A percentile compares a stretch with the other conserved stretches of the same genome.
Evolutionary conservation across 2,888 invertebrate genomes (phyloP).

Genomic region (Rhagonycha lutea): DNA sequence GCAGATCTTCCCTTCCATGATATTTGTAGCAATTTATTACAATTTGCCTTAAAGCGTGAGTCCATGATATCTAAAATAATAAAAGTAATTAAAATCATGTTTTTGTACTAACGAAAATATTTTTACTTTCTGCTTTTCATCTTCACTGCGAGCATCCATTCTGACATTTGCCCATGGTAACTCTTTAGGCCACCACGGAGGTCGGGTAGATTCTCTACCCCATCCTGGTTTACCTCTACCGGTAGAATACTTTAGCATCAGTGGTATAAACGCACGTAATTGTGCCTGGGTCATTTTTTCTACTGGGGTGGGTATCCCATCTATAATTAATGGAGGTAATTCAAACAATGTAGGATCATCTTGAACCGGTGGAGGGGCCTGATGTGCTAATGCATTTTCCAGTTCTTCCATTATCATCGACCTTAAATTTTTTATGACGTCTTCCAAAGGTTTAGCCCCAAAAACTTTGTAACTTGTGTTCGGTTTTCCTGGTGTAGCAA

Average conservation of each 20-base stretch:
- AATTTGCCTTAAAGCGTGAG: conserved; percentile 93
- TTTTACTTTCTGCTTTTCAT: conserved; percentile 92
- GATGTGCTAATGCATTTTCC: conserved; percentile 90
- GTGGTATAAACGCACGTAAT: conserved; percentile 92
- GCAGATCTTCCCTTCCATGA: conserved; percentile 92
- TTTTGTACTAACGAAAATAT: background rate
- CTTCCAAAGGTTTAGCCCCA: conserved; percentile 94
- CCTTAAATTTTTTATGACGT: conserved; percentile 89
- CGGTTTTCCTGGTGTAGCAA: conserved; percentile 95
- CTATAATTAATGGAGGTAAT: conserved; percentile 93
- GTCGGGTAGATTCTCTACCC: conserved; percentile 94
- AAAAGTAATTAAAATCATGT: background rate
- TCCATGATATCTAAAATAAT: conserved; percentile 88
- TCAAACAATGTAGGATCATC: conserved; percentile 95
- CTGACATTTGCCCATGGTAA: conserved; percentile 98
- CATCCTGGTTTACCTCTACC: conserved; percentile 96
- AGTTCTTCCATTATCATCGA: conserved; percentile 94
- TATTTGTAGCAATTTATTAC: conserved; percentile 98
- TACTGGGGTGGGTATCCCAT: conserved; percentile 96
- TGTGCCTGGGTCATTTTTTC: conserved; percentile 99
- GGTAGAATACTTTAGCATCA: conserved; percentile 97
- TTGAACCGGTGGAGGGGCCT: conserved; percentile 82
- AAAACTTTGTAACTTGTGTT: conserved; percentile 96
- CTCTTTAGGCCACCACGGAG: conserved; percentile 98
- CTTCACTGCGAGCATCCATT: conserved; percentile 94